Percentiles rank a stretch among this genome's conserved stretches.
phyloP scores from a whole-genome alignment of 2,113 vertebrate species.

The Pampusana beccarii region DNA sequence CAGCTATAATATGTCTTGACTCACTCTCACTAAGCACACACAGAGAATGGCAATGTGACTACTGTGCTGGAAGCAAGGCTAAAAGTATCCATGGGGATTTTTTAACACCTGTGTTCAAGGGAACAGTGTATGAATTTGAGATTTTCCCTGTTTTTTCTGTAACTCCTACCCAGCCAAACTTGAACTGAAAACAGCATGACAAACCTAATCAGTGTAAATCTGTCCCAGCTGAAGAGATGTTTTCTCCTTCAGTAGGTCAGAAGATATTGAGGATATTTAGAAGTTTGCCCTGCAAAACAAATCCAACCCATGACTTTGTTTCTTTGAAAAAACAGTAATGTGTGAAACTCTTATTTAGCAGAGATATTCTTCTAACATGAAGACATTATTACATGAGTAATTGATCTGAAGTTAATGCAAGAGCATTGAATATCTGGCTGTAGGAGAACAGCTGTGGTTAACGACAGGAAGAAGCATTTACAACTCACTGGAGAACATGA shows the following conservation, averaged over 20 bases:
- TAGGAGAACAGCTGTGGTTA: not conserved
- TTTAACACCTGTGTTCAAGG: not conserved
- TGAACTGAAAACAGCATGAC: not conserved
- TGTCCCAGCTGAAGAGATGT: not conserved
- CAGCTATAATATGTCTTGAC: not conserved
- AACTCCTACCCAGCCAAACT: conserved; percentile 13
- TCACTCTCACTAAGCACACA: conserved; percentile 18
- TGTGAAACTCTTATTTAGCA: not conserved
- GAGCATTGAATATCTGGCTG: not conserved
- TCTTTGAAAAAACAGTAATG: not conserved
- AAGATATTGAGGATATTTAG: not conserved
- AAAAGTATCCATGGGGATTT: conserved; percentile 19
- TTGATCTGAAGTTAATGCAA: not conserved
- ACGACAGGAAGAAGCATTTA: not conserved
- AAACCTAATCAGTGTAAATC: conserved; percentile 2
- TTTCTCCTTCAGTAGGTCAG: not conserved
- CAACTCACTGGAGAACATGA: not conserved
- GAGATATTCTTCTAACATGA: not conserved
- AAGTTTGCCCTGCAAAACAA: not conserved
- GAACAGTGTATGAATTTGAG: conserved; percentile 10
- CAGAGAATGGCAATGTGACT: conserved; percentile 7
- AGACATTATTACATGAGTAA: not conserved
- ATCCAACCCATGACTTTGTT: not conserved
- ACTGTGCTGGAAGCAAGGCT: not conserved
- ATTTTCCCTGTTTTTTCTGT: conserved; percentile 6